Base-by-base conservation (phyloP, 2,113 vertebrate species). In the Riparia riparia region DNA sequence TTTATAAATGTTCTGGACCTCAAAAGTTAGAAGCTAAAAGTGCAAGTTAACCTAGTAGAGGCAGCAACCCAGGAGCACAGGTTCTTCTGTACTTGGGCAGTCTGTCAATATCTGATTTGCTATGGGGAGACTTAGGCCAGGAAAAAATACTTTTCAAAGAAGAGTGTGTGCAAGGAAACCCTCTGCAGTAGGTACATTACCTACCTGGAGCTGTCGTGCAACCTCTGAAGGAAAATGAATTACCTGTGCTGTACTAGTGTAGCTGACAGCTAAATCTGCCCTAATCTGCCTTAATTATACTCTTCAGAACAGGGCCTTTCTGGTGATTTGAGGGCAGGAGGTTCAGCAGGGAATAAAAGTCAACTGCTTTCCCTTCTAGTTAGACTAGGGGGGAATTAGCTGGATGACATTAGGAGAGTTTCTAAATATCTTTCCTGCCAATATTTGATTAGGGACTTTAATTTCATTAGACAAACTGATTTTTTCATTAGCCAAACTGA, bases 381-480 rank as follows among this genome's bases (percentile, higher is more conserved):
- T 96, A 90, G 94, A 93, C 90, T 86, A 78, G 71, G 82, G 87
- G 90, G 47, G 66, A 96, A 96, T 95, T 96, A 97, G 94, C 92
- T 95, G 78, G 91, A 95, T 97, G 94, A 93, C 91, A 95, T 96
- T 90, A 97, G 90, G 93, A 96, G 90, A 95, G 96, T 97, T 97
- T 97, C 97, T 97, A 98, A 98, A 98, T 97, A 97, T 98, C 97
- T 97, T 98, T 98, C 98, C 96, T 95, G 97, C 94, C 97, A 97
- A 97, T 98, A 97, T 98, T 98, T 98, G 98, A 97, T 98, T 98
- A 98, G 98, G 97, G 97, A 97, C 97, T 98, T 98, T 98, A 98
- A 98, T 98, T 98, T 97, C 97, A 98, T 98, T 98, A 98, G 97
- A 98, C 97, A 98, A 98, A 98, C 94, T 97, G 97, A 97, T 97